Evolutionary conservation across 2,888 invertebrate genomes (phyloP), one percentile per base, ranked within the genome.

Genomic region (Drosophila buzzatii): DNA sequence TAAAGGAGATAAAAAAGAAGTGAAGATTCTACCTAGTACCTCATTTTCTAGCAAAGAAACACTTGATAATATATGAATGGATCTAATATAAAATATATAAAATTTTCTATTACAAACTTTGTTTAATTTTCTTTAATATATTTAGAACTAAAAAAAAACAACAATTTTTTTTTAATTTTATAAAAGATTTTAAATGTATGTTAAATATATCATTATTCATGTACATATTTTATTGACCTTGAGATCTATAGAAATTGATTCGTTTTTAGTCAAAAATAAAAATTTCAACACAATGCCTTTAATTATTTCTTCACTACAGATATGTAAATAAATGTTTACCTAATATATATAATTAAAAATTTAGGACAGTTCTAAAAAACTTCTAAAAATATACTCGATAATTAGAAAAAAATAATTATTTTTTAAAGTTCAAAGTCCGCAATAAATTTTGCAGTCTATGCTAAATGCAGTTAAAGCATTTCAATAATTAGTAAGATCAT

Each of bases 401-500:
- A 33, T 7, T n/a, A 1, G 23, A 20, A 23, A 10, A 39, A 9
- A 3, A 2, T 8, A 6, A 16, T 10, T 35, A 35, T 5, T 37
- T 23, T 10, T 4, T 1, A 49, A 49, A 18, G 18, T 27, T n/a
- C 18, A 4, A 8, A 27, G 4, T 1, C 6, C 18, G n/a, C 3
- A 33, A 49, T 12, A 8, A 27, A 16, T 37, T 39, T 27, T 16
- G 16, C 10, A 45, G 20, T 3, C 31, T 16, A 20, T 37, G 61
- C 55, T 62, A 57, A 61, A 18, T 45, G 27, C n/a, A 49, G 52
- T 55, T 39, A 8, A 20, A 44, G 44, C 47, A 69, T 18, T 10
- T n/a, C 3, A 53, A 4, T 3, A 59, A 52, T 71, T 56, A 66
- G 67, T 35, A 55, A 45, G 39, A 52, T 14, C 20, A 31, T 55